These are phyloP conservation scores for Caenorhabditis tropicalis DNA, from an alignment of 1,140 invertebrate genomes.

Conservation along the genomic window DNA sequence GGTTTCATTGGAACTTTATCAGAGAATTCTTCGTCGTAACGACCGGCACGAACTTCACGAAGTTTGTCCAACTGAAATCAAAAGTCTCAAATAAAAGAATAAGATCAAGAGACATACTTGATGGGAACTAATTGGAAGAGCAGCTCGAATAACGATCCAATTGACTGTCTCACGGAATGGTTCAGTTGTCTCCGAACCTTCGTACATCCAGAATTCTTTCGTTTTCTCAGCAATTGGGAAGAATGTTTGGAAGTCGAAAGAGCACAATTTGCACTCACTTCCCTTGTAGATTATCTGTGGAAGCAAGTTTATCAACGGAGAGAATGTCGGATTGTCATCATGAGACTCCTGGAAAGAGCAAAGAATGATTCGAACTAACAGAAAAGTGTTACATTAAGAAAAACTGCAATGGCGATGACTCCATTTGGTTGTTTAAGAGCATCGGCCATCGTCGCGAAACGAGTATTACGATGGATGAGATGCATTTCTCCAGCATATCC, in stretches of 20 bases:
- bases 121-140: constrained; percentile 68
- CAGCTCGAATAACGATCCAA: constrained; percentile 70
- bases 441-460: constrained; percentile 64
- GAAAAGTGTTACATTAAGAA: constrained; percentile 63
- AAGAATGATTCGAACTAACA: not conserved
- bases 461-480: constrained; percentile 68
- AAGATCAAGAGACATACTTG: constrained; percentile 56
- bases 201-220: constrained; percentile 72
- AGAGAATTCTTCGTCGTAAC: constrained; percentile 66
- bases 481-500: constrained; percentile 71
- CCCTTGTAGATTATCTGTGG: constrained; percentile 64
- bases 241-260: constrained; percentile 41
- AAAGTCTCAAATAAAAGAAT: not conserved
- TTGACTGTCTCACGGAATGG: constrained; percentile 70
- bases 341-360: constrained; percentile 62
- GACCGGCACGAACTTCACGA: constrained; percentile 59
- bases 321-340: constrained; percentile 66
- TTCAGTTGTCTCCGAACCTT: constrained; percentile 69
- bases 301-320: constrained; percentile 65
- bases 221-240: constrained; percentile 63
- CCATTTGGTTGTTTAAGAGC: constrained; percentile 71
- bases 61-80: constrained; percentile 66
- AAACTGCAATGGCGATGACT: constrained; percentile 65
- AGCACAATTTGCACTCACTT: constrained; percentile 60
- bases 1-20: constrained; percentile 63